Evolutionary conservation across 1,140 invertebrate genomes (phyloP).

Genomic region (Leptestheria dahalacensis): DNA sequence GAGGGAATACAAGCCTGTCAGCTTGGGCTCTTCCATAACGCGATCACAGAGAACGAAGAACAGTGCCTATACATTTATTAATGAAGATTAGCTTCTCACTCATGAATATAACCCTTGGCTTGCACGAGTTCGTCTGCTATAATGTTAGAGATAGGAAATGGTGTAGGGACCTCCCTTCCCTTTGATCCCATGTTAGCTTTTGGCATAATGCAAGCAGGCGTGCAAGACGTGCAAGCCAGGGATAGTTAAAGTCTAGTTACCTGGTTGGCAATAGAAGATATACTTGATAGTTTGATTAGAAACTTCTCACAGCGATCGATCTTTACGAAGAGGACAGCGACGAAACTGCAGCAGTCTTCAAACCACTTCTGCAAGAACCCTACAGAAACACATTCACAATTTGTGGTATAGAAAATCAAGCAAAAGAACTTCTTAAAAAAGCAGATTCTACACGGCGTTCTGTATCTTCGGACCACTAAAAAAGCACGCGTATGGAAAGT

Average conservation of each 20-base stretch:
- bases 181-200: too few species aligned
- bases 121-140: too few species aligned
- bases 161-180: too few species aligned
- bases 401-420: too few species aligned
- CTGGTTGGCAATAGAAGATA: conserved; percentile 47
- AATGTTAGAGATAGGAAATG: too few species aligned
- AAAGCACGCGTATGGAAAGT: background rate
- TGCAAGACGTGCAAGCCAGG: too few species aligned
- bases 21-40: conserved; percentile 40
- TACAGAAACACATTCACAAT: background rate
- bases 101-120: too few species aligned
- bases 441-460: too few species aligned
- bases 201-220: too few species aligned
- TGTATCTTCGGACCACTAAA: background rate
- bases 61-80: conserved; percentile 36
- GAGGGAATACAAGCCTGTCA: conserved; percentile 54
- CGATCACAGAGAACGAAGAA: conserved; percentile 56
- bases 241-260: conserved; percentile 30
- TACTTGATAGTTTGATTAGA: conserved; percentile 46
- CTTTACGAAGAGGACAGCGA: background rate
- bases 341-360: background rate
- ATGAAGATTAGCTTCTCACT: too few species aligned
- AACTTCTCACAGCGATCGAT: conserved; percentile 40
- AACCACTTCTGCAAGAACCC: background rate
- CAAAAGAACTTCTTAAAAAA: too few species aligned